A percentile compares a stretch with the other conserved stretches of the same genome.
Evolutionary conservation across 2,113 vertebrate genomes (phyloP).

Genomic region (Protobothrops mucrosquamatus): DNA sequence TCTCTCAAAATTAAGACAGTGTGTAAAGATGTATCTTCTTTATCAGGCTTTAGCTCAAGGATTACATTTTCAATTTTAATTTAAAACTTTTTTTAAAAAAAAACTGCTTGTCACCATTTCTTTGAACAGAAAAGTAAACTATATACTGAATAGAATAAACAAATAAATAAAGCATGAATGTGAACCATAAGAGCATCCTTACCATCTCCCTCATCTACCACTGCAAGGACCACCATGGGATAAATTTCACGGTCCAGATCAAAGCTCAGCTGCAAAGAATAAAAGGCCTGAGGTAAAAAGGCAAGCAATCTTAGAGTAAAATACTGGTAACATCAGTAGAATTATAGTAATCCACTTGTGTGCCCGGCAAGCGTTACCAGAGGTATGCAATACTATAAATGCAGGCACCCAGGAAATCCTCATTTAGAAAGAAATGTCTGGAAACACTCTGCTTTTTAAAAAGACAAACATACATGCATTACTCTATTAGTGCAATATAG

Average conservation of each 20-base stretch:
- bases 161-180: neutral
- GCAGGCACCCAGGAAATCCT: neutral
- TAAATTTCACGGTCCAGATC: conserved; percentile 93
- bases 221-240: conserved; percentile 93
- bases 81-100: neutral
- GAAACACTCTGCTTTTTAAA: neutral
- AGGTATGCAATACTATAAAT: neutral
- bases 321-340: neutral
- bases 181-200: conserved; percentile 20
- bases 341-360: neutral
- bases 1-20: neutral
- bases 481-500: neutral
- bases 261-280: conserved; percentile 81
- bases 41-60: neutral
- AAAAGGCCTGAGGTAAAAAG: neutral
- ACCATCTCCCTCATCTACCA: conserved; percentile 92
- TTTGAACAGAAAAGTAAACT: neutral
- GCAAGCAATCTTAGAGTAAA: neutral
- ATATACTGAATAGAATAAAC: neutral
- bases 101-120: neutral
- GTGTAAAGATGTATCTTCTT: neutral
- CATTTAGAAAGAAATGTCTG: neutral
- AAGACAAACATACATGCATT: neutral
- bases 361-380: neutral
- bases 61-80: neutral